Evolutionary conservation across 2,797 vertebrate genomes (phyloP), one percentile per base, ranked within the genome.

Genomic region (Manis pentadactyla): DNA sequence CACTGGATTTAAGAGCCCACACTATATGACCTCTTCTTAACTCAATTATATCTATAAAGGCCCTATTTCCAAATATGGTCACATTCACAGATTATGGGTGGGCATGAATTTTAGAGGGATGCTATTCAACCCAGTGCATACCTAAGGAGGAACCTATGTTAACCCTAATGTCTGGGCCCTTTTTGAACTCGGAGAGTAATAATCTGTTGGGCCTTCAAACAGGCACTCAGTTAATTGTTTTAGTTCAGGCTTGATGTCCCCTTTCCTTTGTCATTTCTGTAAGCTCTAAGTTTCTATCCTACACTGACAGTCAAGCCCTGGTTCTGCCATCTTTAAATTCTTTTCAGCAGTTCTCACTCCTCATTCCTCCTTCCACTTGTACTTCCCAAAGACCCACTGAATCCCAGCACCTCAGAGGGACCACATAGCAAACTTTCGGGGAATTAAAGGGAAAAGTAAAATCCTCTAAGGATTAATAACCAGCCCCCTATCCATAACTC

Each of bases 391-490:
- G 53, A 78, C 21, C 13, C 29, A 71, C 31, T 46, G 61, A 88
- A 73, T 27, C 46, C 12, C 31, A 75, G 7, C 25, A 84, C 53
- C 46, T 81, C 59, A 81, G 37, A 94, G 37, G 34, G 14, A 51
- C 42, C 34, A 89, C 42, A 2, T 93, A 68, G 61, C 29, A 85
- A 61, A 92, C 53, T 63, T 57, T 51, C 89, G 37, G 25, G 5
- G 75, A 88, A 63, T 83, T 87, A 63, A 86, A 88, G 46, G 75
- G 57, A 84, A 79, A 95, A 89, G 23, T 78, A 82, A 84, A 95
- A 82, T 55, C 31, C 49, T 37, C 66, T 11, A 77, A 83, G 42
- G 49, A 69, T 39, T 25, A 87, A 92, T 31, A 88, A 74, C 42
- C 19, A 83, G 8, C 23, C 75, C 19, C 46, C 29, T 53, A 46